Conservation (phyloP, 2,797 vertebrate genomes). For the Salarias fasciatus region DNA sequence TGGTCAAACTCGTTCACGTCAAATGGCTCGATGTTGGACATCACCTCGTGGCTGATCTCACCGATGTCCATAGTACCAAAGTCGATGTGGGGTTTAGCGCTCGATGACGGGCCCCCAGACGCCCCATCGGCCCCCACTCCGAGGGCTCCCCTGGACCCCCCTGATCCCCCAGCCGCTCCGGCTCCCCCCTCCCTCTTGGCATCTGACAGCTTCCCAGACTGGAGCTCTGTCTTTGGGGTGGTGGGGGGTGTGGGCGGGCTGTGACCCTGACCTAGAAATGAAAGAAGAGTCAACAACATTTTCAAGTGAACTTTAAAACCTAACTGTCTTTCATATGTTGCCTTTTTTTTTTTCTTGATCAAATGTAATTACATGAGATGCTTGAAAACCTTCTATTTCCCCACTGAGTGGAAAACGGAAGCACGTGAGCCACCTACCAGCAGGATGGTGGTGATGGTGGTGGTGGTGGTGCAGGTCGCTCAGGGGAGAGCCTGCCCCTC, state of each 20-base stretch:
- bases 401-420: neutral
- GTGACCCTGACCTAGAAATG: constrained; percentile 90
- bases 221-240: constrained; percentile 98
- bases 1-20: constrained; percentile 99
- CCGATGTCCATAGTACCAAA: constrained; percentile 99
- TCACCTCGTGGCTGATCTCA: constrained; percentile 98
- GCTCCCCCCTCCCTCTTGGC: constrained; percentile 90
- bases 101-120: constrained; percentile 77
- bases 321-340: neutral
- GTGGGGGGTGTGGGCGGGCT: constrained; percentile 98
- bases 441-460: constrained; percentile 87
- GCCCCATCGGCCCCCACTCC: constrained; percentile 85
- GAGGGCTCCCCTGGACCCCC: constrained; percentile 81
- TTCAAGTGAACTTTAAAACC: constrained; percentile 21
- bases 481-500: constrained; percentile 90
- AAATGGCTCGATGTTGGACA: constrained; percentile 99
- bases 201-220: constrained; percentile 89
- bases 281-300: constrained; percentile 18
- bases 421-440: constrained; percentile 80
- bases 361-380: neutral
- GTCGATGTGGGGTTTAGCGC: constrained; percentile 96
- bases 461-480: constrained; percentile 88
- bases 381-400: neutral
- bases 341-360: neutral
- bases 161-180: constrained; percentile 70